Evolutionary conservation across 2,888 invertebrate genomes (phyloP).

Genomic region (Agrochola lota): DNA sequence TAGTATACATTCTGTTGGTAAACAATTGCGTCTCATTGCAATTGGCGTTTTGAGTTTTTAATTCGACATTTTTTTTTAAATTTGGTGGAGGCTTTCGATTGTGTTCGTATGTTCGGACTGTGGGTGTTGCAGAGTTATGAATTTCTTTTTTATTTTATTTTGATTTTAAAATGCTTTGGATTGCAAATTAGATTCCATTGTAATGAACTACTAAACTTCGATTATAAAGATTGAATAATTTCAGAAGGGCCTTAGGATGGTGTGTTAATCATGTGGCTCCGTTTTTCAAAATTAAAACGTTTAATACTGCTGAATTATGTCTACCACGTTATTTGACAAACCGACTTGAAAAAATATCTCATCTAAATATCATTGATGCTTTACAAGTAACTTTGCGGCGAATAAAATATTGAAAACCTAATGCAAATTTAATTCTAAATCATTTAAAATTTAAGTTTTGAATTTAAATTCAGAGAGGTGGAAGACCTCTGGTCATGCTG

Average conservation of each 20-base stretch:
- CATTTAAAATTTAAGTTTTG: conserved; percentile 33
- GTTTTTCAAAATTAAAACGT: neutral
- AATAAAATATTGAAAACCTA: conserved; percentile 28
- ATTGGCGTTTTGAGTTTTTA: conserved; percentile 57
- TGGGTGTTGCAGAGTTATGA: neutral
- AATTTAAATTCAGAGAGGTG: conserved; percentile 30
- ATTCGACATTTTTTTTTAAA: conserved; percentile 39
- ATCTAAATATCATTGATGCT: conserved; percentile 37
- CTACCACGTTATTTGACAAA: neutral
- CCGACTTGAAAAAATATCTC: conserved; percentile 18
- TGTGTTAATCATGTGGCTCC: neutral
- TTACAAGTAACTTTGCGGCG: conserved; percentile 32
- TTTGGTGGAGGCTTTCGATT: conserved; percentile 4
- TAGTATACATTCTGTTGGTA: conserved; percentile 87
- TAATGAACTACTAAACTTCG: neutral
- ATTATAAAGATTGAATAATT: conserved; percentile 1
- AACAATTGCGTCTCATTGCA: conserved; percentile 83
- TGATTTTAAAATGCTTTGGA: neutral
- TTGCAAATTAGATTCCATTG: neutral
- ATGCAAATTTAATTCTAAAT: conserved; percentile 44
- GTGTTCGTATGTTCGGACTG: neutral
- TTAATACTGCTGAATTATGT: conserved; percentile 4
- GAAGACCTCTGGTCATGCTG: conserved; percentile 28
- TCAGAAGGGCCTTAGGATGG: neutral
- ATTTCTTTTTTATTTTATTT: neutral